Evolutionary conservation across 2,888 invertebrate genomes (phyloP), one percentile per base, ranked within the genome.

Genomic region (Orchestes rusci): DNA sequence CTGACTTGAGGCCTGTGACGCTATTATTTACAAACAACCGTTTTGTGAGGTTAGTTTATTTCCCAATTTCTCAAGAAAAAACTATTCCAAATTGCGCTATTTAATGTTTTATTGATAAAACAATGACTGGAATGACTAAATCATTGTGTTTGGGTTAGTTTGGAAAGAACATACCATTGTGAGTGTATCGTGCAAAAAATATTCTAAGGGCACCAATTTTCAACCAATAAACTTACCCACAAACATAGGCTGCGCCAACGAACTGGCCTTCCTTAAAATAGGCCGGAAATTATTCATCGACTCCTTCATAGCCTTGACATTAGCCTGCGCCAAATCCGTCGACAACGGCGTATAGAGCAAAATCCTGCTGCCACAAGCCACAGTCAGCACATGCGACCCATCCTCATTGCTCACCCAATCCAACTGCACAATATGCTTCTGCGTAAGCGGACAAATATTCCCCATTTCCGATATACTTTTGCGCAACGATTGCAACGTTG

Each of bases 401-500:
- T 99, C 97, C 68, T 99, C 99, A 56, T 96, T 94, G 0, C 96
- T 95, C 8, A 97, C 96, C 99, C 99, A 99, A 70, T 99, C 99
- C 28, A 97, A 71, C 63, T 95, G 95, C 1, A 96, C 94, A 17
- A 94, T 72, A 68, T 92, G 91, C 66, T 92, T 92, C 64, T 92
- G 92, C 0, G 90, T 90, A 27, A 92, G 66, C 0, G 90, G 89
- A 59, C 90, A 91, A 0, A 90, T 90, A 65, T 91, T 92, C 3
- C 91, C 92, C 63, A 90, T 88, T 67, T 92, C 91, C 56, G 88
- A 87, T 29, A 92, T 91, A 31, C 89, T 88, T 65, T 85, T 88
- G 44, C 89, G 75, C 43, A 92, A 66, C 0, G 90, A 90, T 55
- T 92, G 91, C 15, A 92, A 67, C 0, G 92, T 92, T 58, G 90